Evolutionary conservation across 2,113 vertebrate genomes (phyloP).

Genomic region (Mus musculus): GRCm39 chr1:121436001-121436500

Average conservation of each 20-base stretch:
- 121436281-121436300: neutral
- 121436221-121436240: neutral
- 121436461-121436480: neutral
- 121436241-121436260: neutral
- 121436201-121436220: neutral
- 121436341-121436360: neutral
- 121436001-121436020: no score
- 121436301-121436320: neutral
- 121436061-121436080: neutral
- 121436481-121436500: neutral
- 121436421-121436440: neutral
- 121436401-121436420: rapidly evolving
- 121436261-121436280: neutral
- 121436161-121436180: no score
- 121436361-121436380: neutral
- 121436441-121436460: neutral
- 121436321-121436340: neutral
- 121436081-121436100: neutral
- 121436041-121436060: neutral
- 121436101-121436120: neutral
- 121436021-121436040: no score
- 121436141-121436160: no score
- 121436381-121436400: neutral
- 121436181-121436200: no score
- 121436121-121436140: neutral